Base-by-base conservation (phyloP, 2,888 invertebrate genomes). In the Punctoribates punctum region DNA sequence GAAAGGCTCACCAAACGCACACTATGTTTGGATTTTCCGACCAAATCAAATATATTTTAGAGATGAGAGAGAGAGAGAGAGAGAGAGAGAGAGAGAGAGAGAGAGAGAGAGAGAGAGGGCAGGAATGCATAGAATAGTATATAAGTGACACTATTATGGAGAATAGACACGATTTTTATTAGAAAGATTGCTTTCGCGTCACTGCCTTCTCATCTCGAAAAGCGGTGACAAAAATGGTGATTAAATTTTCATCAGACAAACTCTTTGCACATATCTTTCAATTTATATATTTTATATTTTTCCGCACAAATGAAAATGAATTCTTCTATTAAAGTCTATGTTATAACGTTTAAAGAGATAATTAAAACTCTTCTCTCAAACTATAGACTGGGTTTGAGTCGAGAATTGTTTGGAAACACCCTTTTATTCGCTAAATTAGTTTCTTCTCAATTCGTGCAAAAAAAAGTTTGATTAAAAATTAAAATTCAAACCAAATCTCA, bases 211-310 rank as follows among this genome's bases (percentile, higher is more conserved):
- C 34, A 34, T 11, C 62, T 60, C n/a, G 25, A 25, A 62, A 27
- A 29, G 62, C 29, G 38, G 34, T 67, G 27, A 20, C 38, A 67
- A 67, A 65, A 67, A 25, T 60, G 60, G 25, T 67, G 67, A 67
- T 67, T 67, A 67, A 67, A 67, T 67, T 67, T 67, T 67, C 67
- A 67, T 67, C 67, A 62, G 62, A 62, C 67, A 38, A 34, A 38
- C 67, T 67, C 38, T 17, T 67, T 29, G 67, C 34, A 67, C 67
- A 38, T 20, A 67, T 67, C 34, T 38, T 20, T 67, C 67, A 67
- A 34, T 67, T n/a, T 38, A 38, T 67, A 17, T 23, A 23, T 60
- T 27, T 13, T 27, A 38, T 38, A 38, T 67, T 34, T 38, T 29
- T 67, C n/a, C 34, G 67, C 38, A n/a, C 20, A 15, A 38, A 25